Evolutionary conservation across 1,140 invertebrate genomes (phyloP).

Genomic region (Lepidotrigona ventralis): DNA sequence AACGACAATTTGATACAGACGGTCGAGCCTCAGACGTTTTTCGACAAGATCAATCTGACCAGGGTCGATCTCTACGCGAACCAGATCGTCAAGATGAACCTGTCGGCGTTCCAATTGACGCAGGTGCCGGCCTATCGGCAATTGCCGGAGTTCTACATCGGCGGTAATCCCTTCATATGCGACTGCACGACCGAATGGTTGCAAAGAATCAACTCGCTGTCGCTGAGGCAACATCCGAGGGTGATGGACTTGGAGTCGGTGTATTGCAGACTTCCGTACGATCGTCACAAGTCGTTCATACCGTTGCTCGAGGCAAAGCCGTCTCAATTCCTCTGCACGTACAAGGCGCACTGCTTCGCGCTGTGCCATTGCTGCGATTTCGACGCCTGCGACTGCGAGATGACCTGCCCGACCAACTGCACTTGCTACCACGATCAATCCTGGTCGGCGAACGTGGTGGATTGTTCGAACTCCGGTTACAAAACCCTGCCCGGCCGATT

Average conservation of each 20-base stretch:
- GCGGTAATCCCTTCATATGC: conserved; percentile 93
- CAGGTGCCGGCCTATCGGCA: conserved; percentile 82
- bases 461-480: conserved; percentile 89
- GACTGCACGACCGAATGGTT: conserved; percentile 94
- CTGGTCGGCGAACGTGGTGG: conserved; percentile 94
- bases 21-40: conserved; percentile 89
- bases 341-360: conserved; percentile 89
- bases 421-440: conserved; percentile 92
- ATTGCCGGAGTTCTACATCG: conserved; percentile 91
- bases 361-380: conserved; percentile 93
- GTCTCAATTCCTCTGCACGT: conserved; percentile 91
- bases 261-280: conserved; percentile 90
- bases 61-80: conserved; percentile 92
- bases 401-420: conserved; percentile 92
- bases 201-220: conserved; percentile 87
- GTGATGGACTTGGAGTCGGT: conserved; percentile 91
- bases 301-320: conserved; percentile 86
- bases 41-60: conserved; percentile 88
- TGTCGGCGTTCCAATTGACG: conserved; percentile 87
- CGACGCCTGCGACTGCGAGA: conserved; percentile 92
- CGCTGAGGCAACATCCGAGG: conserved; percentile 87
- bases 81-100: conserved; percentile 88
- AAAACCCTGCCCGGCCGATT: conserved; percentile 87
- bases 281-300: conserved; percentile 85
- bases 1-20: conserved; percentile 90